phyloP scores from a whole-genome alignment of 1,140 invertebrate species.

The Heliconius nattereri region DNA sequence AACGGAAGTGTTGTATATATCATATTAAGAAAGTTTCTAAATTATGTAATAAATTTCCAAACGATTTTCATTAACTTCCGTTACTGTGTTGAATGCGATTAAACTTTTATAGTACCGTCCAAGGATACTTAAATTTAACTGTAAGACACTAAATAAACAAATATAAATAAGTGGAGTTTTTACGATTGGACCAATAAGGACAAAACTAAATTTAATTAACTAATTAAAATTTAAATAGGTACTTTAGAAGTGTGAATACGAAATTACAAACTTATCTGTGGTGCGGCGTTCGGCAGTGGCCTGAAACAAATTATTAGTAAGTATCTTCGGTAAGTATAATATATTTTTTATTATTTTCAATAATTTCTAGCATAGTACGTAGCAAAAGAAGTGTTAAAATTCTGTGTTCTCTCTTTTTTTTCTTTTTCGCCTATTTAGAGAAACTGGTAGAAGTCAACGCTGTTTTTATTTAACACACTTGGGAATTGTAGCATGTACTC shows the following conservation, averaged over 20 bases:
- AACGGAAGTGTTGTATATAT: too few relatives aligned
- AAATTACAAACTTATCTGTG: slow-evolving; percentile 59
- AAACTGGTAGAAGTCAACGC: not conserved
- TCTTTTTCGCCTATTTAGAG: too few relatives aligned
- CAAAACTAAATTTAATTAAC: not conserved
- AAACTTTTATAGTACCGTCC: too few relatives aligned
- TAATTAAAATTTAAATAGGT: not conserved
- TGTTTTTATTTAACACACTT: not conserved
- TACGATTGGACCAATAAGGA: not conserved
- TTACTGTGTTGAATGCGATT: too few relatives aligned
- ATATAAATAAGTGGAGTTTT: not conserved
- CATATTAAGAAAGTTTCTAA: too few relatives aligned
- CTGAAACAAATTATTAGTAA: slow-evolving; percentile 51
- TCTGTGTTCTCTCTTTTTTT: too few relatives aligned
- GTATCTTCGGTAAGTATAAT: too few relatives aligned
- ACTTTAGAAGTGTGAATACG: not conserved
- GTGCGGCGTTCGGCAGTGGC: slow-evolving; percentile 71
- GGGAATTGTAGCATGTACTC: too few relatives aligned
- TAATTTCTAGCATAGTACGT: not conserved
- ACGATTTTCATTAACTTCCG: too few relatives aligned
- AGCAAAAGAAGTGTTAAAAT: too few relatives aligned
- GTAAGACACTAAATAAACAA: not conserved
- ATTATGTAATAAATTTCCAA: too few relatives aligned
- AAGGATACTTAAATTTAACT: too few relatives aligned
- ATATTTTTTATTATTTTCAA: not conserved